These are phyloP conservation scores for Lemur catta DNA, from an alignment of 2,797 vertebrate genomes.

Conservation along the genomic window DNA sequence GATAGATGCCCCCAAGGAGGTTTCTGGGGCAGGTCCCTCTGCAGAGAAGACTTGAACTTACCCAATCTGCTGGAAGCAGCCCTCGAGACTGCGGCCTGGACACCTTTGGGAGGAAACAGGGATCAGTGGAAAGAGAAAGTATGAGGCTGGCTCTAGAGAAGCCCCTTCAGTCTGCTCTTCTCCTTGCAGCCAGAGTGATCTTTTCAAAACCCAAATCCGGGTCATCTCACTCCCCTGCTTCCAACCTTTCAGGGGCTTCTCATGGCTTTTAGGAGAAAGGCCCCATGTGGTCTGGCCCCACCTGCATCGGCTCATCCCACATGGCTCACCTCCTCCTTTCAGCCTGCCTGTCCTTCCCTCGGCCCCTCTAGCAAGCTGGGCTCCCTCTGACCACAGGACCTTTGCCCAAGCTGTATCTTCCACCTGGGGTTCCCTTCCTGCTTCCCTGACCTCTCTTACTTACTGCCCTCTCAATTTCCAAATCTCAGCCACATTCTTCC, in stretches of 20 bases:
- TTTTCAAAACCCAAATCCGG: background rate
- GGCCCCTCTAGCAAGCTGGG: background rate
- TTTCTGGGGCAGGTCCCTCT: background rate
- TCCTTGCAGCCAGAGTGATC: background rate
- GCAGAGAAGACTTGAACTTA: background rate
- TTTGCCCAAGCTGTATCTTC: background rate
- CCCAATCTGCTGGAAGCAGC: slow-evolving; percentile 41
- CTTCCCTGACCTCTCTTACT: background rate
- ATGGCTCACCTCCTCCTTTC: background rate
- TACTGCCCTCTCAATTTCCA: background rate
- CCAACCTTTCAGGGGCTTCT: background rate
- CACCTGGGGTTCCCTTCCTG: background rate
- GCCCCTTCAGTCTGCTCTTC: background rate
- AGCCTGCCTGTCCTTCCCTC: background rate
- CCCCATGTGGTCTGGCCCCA: accelerated
- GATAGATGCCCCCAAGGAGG: background rate
- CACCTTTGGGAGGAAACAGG: slow-evolving; percentile 26
- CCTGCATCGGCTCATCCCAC: background rate
- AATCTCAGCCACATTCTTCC: background rate
- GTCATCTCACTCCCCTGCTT: too few relatives aligned
- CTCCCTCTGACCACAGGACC: background rate
- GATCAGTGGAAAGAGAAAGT: background rate
- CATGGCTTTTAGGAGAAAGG: background rate
- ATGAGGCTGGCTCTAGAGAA: background rate
- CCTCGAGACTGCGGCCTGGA: background rate